Conservation (phyloP, 2,113 vertebrate species). For the Cyanocitta stelleri region DNA sequence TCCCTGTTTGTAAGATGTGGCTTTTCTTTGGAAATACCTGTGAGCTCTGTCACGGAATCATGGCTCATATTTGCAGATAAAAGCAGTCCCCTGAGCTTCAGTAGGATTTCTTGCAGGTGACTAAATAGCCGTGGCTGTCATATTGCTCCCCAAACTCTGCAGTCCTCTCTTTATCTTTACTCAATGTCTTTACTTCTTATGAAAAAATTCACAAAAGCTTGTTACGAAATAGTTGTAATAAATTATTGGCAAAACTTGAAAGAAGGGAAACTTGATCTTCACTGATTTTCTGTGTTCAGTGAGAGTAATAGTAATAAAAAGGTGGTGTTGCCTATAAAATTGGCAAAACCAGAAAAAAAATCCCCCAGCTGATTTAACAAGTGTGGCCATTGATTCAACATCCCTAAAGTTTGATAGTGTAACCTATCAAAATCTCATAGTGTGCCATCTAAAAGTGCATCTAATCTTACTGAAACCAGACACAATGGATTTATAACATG, state of each 20-base stretch:
- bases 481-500: not conserved
- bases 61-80: not conserved
- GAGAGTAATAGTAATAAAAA: not conserved
- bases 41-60: not conserved
- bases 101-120: not conserved
- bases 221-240: not conserved
- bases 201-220: not conserved
- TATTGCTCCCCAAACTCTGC: not conserved
- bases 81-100: not conserved
- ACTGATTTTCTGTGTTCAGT: not conserved
- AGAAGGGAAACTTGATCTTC: not conserved
- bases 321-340: not conserved
- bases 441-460: not conserved
- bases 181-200: not conserved
- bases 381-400: not conserved
- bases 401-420: not conserved
- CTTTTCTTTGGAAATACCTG: not conserved
- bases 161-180: not conserved
- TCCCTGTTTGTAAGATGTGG: not conserved
- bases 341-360: not conserved
- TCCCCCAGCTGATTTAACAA: not conserved
- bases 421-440: not conserved
- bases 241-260: not conserved
- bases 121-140: not conserved
- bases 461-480: conserved; percentile 3